These are phyloP conservation scores for Agriotes lineatus DNA, from an alignment of 2,888 invertebrate genomes.

Conservation along the genomic window DNA sequence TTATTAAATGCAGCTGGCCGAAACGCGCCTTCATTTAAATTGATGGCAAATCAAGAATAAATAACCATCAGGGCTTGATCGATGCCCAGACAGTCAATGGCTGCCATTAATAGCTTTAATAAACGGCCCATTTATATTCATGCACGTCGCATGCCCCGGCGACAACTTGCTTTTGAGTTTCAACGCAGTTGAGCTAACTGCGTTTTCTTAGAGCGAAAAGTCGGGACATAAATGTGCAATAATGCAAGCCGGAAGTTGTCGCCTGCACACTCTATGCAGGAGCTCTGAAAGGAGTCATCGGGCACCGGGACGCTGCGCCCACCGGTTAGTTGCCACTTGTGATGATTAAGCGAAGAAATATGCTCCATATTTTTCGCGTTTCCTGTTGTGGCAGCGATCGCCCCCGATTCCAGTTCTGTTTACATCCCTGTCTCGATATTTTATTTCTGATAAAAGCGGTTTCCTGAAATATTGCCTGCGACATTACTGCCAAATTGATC, in stretches of 20 bases:
- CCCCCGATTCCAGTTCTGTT: no score
- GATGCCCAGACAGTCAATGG: constrained; percentile 35
- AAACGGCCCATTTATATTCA: constrained; percentile 16
- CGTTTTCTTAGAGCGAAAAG: constrained; percentile 13
- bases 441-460: no score
- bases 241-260: constrained; percentile 25
- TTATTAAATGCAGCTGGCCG: constrained; percentile 30
- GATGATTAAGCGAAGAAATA: background rate
- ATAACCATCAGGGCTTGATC: constrained; percentile 33
- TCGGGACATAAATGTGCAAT: constrained; percentile 27
- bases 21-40: constrained; percentile 25
- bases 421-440: no score
- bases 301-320: background rate
- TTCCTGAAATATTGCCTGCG: no score
- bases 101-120: constrained; percentile 30
- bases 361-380: no score
- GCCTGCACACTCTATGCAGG: background rate
- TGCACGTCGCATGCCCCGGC: background rate
- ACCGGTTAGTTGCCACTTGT: background rate
- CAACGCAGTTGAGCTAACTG: background rate
- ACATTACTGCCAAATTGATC: no score
- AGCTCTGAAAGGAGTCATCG: background rate
- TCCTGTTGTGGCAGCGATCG: no score
- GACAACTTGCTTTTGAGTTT: no score
- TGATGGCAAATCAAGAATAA: constrained; percentile 36